Base-by-base conservation (phyloP, 1,140 invertebrate species). In the Trichonephila clavata region DNA sequence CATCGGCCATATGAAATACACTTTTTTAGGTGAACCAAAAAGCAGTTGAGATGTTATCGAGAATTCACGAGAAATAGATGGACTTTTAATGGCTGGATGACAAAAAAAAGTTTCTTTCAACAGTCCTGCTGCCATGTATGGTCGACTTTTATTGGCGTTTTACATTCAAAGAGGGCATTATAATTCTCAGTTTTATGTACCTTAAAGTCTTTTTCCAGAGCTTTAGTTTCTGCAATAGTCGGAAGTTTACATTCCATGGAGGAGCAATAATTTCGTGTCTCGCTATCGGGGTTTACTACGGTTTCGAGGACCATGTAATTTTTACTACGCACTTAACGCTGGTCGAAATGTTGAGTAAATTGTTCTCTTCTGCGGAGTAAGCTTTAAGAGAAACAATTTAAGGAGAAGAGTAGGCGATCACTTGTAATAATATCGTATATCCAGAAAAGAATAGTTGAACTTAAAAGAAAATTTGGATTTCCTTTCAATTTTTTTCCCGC, bases 11-110 rank as follows among this genome's bases (percentile, higher is more conserved):
- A 89, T 89, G 87, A 77, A 89, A 89, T 89, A 89, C 65, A 89
- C 20, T 89, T 89, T 50, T 88, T 68, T 89, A 27, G 65, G 27
- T 71, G 27, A 71, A 59, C 39, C 39, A 84, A 84, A 92, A 92
- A 65, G 59, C 61, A 84, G 80, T 92, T 92, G 68, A 92, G 90
- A 92, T 92, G 77, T 84, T 92, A 92, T 92, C 90, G 68, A 57
- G 61, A 84, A 92, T 92, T 92, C 90, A 92, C 65, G 90, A 65
- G 90, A 92, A 92, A 92, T 92, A 92, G 90, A 92, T 92, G 90
- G 90, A 84, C 77, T 92, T 92, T 92, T 92, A 92, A 92, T 92
- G 90, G 80, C 80, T 32, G 20, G 14, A 65, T 84, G 77, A 92
- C 24, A 84, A 92, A 84, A 92, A 84, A 90, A 61, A 63, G 14